These are phyloP conservation scores for Scomber scombrus DNA, from an alignment of 2,113 vertebrate species.

Conservation along the genomic window DNA sequence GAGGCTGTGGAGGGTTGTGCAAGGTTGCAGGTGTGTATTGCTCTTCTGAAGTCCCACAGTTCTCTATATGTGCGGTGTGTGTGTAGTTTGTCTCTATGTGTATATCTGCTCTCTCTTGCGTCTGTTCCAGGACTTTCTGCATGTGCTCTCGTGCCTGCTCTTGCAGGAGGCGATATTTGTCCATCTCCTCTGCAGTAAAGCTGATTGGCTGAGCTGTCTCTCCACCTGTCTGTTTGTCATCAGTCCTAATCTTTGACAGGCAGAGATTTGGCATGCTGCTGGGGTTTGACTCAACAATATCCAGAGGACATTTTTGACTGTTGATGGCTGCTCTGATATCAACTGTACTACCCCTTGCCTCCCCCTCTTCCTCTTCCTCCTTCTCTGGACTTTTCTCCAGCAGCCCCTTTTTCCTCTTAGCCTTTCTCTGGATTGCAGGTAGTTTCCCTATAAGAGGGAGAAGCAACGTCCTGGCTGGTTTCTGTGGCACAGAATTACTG, in stretches of 20 bases:
- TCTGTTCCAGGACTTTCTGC: slow-evolving; percentile 92
- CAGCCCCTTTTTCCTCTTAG: slow-evolving; percentile 64
- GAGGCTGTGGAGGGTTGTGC: slow-evolving; percentile 68
- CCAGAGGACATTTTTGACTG: slow-evolving; percentile 78
- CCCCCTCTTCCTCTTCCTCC: slow-evolving; percentile 39
- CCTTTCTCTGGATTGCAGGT: slow-evolving; percentile 80
- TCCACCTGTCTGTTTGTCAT: slow-evolving; percentile 80
- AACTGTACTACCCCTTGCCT: slow-evolving; percentile 3
- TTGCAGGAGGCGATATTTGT: slow-evolving; percentile 95
- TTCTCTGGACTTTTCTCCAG: slow-evolving; percentile 73
- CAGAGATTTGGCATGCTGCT: slow-evolving; percentile 75
- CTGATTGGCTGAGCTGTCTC: slow-evolving; percentile 90
- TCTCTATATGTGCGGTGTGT: slow-evolving; percentile 33
- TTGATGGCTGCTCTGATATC: background rate
- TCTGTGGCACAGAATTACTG: slow-evolving; percentile 54
- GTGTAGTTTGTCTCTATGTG: slow-evolving; percentile 71
- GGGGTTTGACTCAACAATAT: slow-evolving; percentile 81
- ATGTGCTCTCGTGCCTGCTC: slow-evolving; percentile 96
- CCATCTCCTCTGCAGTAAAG: slow-evolving; percentile 95
- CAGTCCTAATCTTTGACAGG: slow-evolving; percentile 75
- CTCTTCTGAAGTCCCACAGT: slow-evolving; percentile 38
- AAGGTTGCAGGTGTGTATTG: slow-evolving; percentile 71
- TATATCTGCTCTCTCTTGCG: slow-evolving; percentile 81
- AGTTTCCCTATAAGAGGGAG: slow-evolving; percentile 86
- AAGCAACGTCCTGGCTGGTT: slow-evolving; percentile 62